A percentile compares a stretch with the other conserved stretches of the same genome.
Evolutionary conservation across 1,140 invertebrate genomes (phyloP).

Genomic region (Drosophila parvula): DNA sequence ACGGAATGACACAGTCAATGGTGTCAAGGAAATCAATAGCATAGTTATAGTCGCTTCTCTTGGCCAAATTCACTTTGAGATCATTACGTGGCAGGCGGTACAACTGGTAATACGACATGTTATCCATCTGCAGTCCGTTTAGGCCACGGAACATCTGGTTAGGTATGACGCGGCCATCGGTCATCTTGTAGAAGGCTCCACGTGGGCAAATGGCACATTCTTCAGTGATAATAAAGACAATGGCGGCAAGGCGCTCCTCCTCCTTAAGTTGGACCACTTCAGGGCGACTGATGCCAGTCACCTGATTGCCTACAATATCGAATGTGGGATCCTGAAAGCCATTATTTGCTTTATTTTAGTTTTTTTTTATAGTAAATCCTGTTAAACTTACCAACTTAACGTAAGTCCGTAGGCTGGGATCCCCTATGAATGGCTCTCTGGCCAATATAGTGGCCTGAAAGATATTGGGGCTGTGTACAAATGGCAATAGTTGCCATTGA

Average conservation of each 20-base stretch:
- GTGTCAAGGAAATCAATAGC: constrained; percentile 91
- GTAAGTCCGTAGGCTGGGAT: constrained; percentile 85
- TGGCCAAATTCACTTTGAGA: constrained; percentile 89
- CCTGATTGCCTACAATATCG: constrained; percentile 84
- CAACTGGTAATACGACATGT: constrained; percentile 89
- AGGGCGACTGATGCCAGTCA: constrained; percentile 83
- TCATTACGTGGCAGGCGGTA: constrained; percentile 87
- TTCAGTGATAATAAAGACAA: constrained; percentile 88
- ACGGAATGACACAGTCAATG: constrained; percentile 85
- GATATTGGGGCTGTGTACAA: constrained; percentile 85
- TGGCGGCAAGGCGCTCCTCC: constrained; percentile 89
- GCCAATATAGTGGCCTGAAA: constrained; percentile 86
- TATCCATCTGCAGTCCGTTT: constrained; percentile 85
- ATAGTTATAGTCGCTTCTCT: constrained; percentile 90
- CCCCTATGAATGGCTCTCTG: constrained; percentile 85
- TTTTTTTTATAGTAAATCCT: not conserved
- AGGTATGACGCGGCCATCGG: constrained; percentile 87
- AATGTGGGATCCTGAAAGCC: constrained; percentile 74
- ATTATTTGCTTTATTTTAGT: not conserved
- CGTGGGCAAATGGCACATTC: constrained; percentile 89
- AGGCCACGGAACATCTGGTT: constrained; percentile 89
- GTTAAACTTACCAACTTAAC: constrained; percentile 75
- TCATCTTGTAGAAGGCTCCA: constrained; percentile 88
- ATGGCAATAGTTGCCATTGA: constrained; percentile 89
- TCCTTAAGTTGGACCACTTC: constrained; percentile 88